Evolutionary conservation across 37 sponge, comb jelly and placozoan species (phyloP).

Genomic region (Agelas oroides): DNA sequence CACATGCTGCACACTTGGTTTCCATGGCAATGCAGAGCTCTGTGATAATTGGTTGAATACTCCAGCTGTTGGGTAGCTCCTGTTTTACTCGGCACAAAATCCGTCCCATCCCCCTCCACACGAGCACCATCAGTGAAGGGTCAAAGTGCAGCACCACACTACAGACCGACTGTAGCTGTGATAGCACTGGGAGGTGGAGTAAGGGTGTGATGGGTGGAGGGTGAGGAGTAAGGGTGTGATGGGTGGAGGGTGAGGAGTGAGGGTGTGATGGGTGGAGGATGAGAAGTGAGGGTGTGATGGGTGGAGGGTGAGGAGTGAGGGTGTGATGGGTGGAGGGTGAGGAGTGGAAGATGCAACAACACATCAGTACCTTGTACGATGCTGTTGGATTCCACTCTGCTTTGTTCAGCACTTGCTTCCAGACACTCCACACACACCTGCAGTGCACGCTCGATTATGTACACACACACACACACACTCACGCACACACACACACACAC

Average conservation of each 20-base stretch:
- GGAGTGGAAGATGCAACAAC: too few relatives aligned
- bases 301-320: too few relatives aligned
- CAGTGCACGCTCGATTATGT: too few relatives aligned
- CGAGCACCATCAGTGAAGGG: slow-evolving; percentile 35
- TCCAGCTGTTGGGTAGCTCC: neutral
- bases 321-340: too few relatives aligned
- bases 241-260: neutral
- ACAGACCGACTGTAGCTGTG: neutral
- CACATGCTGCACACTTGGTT: slow-evolving; percentile 21
- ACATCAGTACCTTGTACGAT: too few relatives aligned
- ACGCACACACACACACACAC: too few relatives aligned
- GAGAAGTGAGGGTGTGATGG: too few relatives aligned
- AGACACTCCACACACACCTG: neutral
- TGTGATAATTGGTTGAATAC: slow-evolving; percentile 1
- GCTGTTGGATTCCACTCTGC: too few relatives aligned
- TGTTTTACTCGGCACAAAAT: slow-evolving; percentile 24
- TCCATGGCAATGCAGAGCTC: slow-evolving; percentile 47
- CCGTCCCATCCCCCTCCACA: slow-evolving; percentile 40
- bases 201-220: neutral
- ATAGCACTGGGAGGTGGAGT: neutral
- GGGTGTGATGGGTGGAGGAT: too few relatives aligned
- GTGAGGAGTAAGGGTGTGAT: neutral
- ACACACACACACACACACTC: neutral
- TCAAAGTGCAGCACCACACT: slow-evolving; percentile 50
- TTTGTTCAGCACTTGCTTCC: neutral